Evolutionary conservation across 2,888 invertebrate species (phyloP), one percentile per base, ranked within the genome.

Genomic region (Shargacucullia verbasci): DNA sequence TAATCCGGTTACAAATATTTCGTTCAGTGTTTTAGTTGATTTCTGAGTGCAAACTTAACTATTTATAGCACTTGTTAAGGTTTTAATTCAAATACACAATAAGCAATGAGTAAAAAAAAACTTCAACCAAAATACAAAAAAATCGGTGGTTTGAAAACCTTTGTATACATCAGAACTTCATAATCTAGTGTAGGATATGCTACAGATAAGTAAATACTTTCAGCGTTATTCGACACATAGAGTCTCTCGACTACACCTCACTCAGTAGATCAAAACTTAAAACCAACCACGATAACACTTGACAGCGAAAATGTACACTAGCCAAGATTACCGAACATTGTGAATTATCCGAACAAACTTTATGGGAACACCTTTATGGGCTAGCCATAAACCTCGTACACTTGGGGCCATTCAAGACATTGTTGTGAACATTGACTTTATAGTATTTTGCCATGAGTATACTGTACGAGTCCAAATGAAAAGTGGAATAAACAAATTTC

Each of bases 401-500:
- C 70, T 70, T 69, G 43, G 46, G 66, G 58, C 62, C 52, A 74
- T 78, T 72, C 66, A 60, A 61, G 63, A 61, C 59, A 62, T 78
- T 76, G 70, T 67, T 59, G 68, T 39, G 47, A 59, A 56, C 47
- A 49, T 55, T 31, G 40, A 56, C 52, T 25, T 25, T 34, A 20
- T 48, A 50, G 47, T 52, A 57, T 57, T 56, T 40, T 31, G 9
- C n/a, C n/a, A n/a, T n/a, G n/a, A n/a, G 78, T 73, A 86, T 85
- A 90, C 87, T 88, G 86, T 78, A 81, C 78, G 81, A 84, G 82
- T 80, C 79, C 83, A 87, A 89, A 89, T 90, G 89, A 88, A 88
- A 84, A 81, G 73, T 44, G 85, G 87, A 86, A 88, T 89, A 87
- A 80, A 83, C 78, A 85, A 87, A 88, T 86, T 85, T 84, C 81